A percentile compares a stretch with the other conserved stretches of the same genome.
These are phyloP conservation scores for Heliconius hermathena DNA, from an alignment of 1,140 invertebrate species.

Conservation along the genomic window DNA sequence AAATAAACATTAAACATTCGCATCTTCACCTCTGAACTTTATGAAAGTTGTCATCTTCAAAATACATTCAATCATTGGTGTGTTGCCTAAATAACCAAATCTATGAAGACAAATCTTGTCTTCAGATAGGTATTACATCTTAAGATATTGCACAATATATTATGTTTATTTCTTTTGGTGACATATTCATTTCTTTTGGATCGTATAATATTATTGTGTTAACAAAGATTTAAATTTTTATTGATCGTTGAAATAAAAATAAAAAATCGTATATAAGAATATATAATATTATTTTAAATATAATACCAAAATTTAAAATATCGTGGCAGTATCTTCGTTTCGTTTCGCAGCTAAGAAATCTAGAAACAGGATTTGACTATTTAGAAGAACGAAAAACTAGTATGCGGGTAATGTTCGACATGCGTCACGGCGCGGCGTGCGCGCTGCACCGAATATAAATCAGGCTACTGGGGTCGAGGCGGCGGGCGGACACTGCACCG, in stretches of 20 bases:
- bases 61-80: neutral
- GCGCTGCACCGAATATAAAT: constrained; percentile 60
- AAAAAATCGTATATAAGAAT: too few relatives aligned
- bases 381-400: constrained; percentile 23
- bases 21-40: constrained; percentile 6
- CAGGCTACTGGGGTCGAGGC: constrained; percentile 54
- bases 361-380: constrained; percentile 54
- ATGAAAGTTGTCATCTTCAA: neutral
- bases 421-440: constrained; percentile 49
- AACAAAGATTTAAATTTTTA: too few relatives aligned
- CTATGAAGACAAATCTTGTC: neutral
- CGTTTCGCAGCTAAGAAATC: neutral
- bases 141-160: neutral
- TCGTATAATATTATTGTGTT: too few relatives aligned
- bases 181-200: too few relatives aligned
- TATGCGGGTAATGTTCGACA: constrained; percentile 57
- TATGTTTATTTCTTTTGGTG: too few relatives aligned
- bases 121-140: neutral
- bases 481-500: constrained; percentile 49
- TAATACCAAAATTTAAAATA: neutral
- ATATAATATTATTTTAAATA: neutral
- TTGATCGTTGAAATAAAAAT: too few relatives aligned
- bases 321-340: neutral
- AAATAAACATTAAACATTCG: neutral
- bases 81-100: neutral